These are phyloP conservation scores for Daphoenositta chrysoptera DNA, from an alignment of 2,113 vertebrate genomes.

Conservation along the genomic window DNA sequence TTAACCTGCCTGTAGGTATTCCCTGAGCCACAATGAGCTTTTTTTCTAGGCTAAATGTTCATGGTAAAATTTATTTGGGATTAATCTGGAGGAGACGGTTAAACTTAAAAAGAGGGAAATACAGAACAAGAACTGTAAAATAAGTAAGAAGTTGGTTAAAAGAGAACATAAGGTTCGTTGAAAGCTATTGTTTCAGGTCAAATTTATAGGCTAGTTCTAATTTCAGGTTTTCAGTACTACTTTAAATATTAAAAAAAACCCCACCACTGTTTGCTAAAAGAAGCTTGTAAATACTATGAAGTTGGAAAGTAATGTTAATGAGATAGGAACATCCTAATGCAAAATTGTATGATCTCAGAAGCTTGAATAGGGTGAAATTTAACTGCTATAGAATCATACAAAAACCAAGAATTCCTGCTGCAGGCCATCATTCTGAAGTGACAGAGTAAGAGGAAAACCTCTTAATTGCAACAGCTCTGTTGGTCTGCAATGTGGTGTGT, in stretches of 20 bases:
- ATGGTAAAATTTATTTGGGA: neutral
- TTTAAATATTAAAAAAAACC: neutral
- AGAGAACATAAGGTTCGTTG: neutral
- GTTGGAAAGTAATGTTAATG: neutral
- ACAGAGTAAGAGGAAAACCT: neutral
- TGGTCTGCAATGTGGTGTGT: neutral
- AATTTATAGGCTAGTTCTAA: neutral
- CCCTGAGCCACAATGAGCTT: neutral
- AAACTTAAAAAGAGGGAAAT: neutral
- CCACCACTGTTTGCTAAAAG: neutral
- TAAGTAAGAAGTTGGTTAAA: neutral
- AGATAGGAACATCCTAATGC: neutral
- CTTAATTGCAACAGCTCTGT: neutral
- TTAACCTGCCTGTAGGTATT: neutral
- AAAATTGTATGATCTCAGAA: neutral
- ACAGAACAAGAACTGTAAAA: neutral
- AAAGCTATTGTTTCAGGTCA: neutral
- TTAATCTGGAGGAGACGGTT: neutral
- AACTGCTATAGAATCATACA: neutral
- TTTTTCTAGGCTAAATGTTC: neutral
- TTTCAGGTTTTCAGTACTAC: neutral
- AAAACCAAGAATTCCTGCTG: neutral
- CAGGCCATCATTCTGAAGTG: neutral
- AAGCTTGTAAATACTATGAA: neutral
- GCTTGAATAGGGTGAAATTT: neutral